These are phyloP conservation scores for Atractosteus spatula DNA, from an alignment of 2,113 vertebrate genomes.

Conservation along the genomic window DNA sequence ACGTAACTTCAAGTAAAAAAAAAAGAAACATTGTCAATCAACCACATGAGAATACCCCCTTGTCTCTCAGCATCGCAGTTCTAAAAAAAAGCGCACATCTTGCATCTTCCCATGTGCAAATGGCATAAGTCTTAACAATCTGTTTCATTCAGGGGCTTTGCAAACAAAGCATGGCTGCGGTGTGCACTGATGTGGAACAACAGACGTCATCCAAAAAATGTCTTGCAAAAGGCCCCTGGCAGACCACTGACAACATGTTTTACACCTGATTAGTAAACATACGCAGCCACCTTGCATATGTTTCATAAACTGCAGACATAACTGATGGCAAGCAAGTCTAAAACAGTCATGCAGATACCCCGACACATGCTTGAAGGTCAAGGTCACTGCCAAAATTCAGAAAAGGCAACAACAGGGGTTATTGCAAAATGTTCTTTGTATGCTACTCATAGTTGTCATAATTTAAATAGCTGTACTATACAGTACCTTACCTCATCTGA, in stretches of 20 bases:
- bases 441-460: too few relatives aligned
- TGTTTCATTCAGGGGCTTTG: slow-evolving; percentile 38
- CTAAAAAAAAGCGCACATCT: slow-evolving; percentile 36
- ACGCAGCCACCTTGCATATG: slow-evolving; percentile 57
- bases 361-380: too few relatives aligned
- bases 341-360: not conserved
- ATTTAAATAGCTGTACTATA: too few relatives aligned
- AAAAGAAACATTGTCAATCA: not conserved
- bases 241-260: slow-evolving; percentile 50
- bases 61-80: not conserved
- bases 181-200: slow-evolving; percentile 49
- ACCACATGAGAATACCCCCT: not conserved
- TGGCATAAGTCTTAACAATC: slow-evolving; percentile 56
- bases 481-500: too few relatives aligned
- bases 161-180: slow-evolving; percentile 39
- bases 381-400: too few relatives aligned
- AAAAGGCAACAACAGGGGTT: too few relatives aligned
- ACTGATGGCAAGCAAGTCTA: slow-evolving; percentile 31
- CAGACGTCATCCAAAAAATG: slow-evolving; percentile 37
- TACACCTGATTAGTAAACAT: slow-evolving; percentile 70
- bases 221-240: slow-evolving; percentile 38
- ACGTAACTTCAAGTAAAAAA: too few relatives aligned
- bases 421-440: too few relatives aligned
- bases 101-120: slow-evolving; percentile 63
- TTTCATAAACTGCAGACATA: slow-evolving; percentile 36